Percentiles rank a stretch among this genome's conserved stretches.
These are phyloP conservation scores for Chrysina gloriosa DNA, from an alignment of 2,888 invertebrate species.

Conservation along the genomic window DNA sequence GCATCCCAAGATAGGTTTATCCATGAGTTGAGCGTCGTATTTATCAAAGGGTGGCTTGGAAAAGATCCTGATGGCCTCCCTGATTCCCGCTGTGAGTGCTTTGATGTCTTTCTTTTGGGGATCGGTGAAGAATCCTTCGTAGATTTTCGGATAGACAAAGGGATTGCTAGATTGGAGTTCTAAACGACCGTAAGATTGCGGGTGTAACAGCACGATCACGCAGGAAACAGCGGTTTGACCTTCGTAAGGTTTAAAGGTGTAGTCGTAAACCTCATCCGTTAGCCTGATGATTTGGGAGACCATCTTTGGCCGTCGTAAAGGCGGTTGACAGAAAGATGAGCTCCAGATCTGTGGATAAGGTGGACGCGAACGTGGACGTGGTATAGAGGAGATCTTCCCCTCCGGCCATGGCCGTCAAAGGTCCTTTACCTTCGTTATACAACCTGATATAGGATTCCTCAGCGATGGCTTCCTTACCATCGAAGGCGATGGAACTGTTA, in stretches of 20 bases:
- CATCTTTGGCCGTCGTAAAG: constrained; percentile 55
- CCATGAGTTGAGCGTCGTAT: constrained; percentile 65
- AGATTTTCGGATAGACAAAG: constrained; percentile 73
- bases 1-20: constrained; percentile 65
- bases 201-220: constrained; percentile 77
- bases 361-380: constrained; percentile 67
- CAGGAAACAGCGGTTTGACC: constrained; percentile 59
- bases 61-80: constrained; percentile 69
- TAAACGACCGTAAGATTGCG: constrained; percentile 73
- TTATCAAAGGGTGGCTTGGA: constrained; percentile 71
- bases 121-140: constrained; percentile 80
- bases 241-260: constrained; percentile 70
- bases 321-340: constrained; percentile 73
- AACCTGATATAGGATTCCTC: constrained; percentile 58
- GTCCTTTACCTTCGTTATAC: constrained; percentile 61
- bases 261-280: constrained; percentile 68
- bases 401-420: constrained; percentile 68
- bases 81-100: constrained; percentile 72
- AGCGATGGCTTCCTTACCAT: constrained; percentile 52
- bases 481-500: constrained; percentile 64
- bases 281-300: constrained; percentile 67
- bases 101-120: constrained; percentile 70
- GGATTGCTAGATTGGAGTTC: constrained; percentile 74
- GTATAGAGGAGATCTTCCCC: constrained; percentile 71
- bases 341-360: constrained; percentile 72